phyloP scores from a whole-genome alignment of 2,888 invertebrate genomes.

The Gortyna flavago region DNA sequence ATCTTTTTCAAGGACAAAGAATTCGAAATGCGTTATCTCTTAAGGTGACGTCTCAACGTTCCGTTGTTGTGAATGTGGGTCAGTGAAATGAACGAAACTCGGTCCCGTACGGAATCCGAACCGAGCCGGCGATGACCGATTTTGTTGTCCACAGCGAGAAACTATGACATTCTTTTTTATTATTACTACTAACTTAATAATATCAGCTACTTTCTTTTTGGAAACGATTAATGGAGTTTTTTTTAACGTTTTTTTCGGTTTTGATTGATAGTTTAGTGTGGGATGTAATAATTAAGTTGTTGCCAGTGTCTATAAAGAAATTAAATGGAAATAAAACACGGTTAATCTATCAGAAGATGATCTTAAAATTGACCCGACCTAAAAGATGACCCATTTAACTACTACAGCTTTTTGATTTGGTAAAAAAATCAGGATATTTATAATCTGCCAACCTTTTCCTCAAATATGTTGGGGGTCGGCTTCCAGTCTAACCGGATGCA shows the following conservation, averaged over 20 bases:
- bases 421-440: not conserved
- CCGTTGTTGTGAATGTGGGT: conserved; percentile 83
- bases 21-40: conserved; percentile 64
- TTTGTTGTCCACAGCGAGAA: conserved; percentile 79
- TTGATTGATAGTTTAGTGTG: conserved; percentile 17
- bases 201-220: conserved; percentile 66
- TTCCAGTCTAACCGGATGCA: not conserved
- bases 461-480: not conserved
- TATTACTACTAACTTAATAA: conserved; percentile 61
- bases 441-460: not conserved
- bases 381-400: not conserved
- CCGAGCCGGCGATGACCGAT: conserved; percentile 84
- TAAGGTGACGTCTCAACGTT: conserved; percentile 69
- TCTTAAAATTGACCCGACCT: not conserved
- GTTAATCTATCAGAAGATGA: not conserved
- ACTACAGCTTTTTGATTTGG: not conserved
- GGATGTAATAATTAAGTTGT: conserved; percentile 10
- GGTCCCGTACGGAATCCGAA: conserved; percentile 88
- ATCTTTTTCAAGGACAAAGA: conserved; percentile 68
- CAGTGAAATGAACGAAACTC: conserved; percentile 89
- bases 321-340: conserved; percentile 15
- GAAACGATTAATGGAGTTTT: conserved; percentile 31
- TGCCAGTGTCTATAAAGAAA: conserved; percentile 7
- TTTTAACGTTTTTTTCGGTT: conserved; percentile 16
- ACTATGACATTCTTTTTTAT: conserved; percentile 81